These are phyloP conservation scores for Pyrgus malvae DNA, from an alignment of 2,888 invertebrate genomes.

Conservation along the genomic window DNA sequence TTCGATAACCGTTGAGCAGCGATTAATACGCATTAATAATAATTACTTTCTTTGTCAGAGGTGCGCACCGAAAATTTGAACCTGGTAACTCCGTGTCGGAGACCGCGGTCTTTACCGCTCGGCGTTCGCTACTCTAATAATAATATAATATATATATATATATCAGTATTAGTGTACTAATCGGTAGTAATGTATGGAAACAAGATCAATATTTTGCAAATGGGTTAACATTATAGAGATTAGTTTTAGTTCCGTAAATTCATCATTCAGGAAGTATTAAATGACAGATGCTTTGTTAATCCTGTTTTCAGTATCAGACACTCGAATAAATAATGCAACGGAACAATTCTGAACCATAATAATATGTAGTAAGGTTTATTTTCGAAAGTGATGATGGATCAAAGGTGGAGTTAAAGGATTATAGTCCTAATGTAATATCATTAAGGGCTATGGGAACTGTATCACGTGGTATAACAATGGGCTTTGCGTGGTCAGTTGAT, in stretches of 20 bases:
- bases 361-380: too few species aligned
- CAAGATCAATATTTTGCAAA: not conserved
- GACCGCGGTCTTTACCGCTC: too few species aligned
- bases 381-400: too few species aligned
- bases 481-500: constrained; percentile 10
- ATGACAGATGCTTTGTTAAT: constrained; percentile 19
- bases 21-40: too few species aligned
- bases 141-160: too few species aligned
- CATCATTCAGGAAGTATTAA: constrained; percentile 1
- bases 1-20: too few species aligned
- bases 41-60: too few species aligned
- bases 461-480: constrained; percentile 18
- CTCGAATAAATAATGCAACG: not conserved
- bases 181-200: not conserved
- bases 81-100: too few species aligned
- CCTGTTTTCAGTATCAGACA: not conserved
- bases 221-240: not conserved
- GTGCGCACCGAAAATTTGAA: too few species aligned
- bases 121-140: too few species aligned
- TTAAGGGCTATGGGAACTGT: not conserved
- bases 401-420: not conserved
- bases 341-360: too few species aligned
- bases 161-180: not conserved
- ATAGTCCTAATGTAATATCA: not conserved
- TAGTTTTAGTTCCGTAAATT: not conserved